Conservation (phyloP, 64 coral and sea anemone genomes). For the Stylophora pistillata region DNA sequence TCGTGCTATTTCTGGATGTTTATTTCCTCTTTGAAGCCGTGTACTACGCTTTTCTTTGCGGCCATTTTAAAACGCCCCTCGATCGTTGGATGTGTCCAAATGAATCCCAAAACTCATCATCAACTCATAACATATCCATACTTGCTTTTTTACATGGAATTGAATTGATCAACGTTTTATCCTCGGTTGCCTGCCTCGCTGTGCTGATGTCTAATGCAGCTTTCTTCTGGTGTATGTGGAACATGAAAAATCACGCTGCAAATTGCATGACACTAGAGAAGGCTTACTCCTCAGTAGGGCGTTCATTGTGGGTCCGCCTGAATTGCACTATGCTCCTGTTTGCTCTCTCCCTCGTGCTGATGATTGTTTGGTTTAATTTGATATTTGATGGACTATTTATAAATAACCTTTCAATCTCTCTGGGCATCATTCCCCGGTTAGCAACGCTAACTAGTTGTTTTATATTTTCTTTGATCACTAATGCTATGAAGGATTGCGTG, state of each 20-base stretch:
- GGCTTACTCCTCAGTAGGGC: slow-evolving; percentile 4
- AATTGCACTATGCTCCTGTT: slow-evolving; percentile 45
- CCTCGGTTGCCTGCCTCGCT: slow-evolving; percentile 22
- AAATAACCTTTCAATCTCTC: background rate
- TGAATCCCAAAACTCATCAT: slow-evolving; percentile 4
- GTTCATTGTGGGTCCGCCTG: slow-evolving; percentile 30
- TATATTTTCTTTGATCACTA: slow-evolving; percentile 31
- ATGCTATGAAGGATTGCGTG: slow-evolving; percentile 32
- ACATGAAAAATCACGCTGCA: background rate
- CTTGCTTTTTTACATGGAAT: background rate
- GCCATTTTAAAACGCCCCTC: slow-evolving; percentile 21
- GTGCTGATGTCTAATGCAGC: slow-evolving; percentile 48
- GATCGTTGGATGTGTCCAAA: slow-evolving; percentile 51
- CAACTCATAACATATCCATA: background rate
- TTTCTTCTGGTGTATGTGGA: slow-evolving; percentile 70
- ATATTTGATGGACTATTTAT: background rate
- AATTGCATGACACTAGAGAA: slow-evolving; percentile 30
- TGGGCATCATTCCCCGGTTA: slow-evolving; percentile 22
- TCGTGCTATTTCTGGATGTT: slow-evolving; percentile 49
- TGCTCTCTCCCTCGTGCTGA: slow-evolving; percentile 15
- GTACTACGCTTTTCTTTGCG: slow-evolving; percentile 43
- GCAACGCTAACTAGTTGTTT: slow-evolving; percentile 35
- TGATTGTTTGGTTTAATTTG: slow-evolving; percentile 23
- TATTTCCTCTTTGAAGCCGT: slow-evolving; percentile 51
- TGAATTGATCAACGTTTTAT: slow-evolving; percentile 19